phyloP scores from a whole-genome alignment of 2,888 invertebrate species.

The Lasioglossum pauxillum region DNA sequence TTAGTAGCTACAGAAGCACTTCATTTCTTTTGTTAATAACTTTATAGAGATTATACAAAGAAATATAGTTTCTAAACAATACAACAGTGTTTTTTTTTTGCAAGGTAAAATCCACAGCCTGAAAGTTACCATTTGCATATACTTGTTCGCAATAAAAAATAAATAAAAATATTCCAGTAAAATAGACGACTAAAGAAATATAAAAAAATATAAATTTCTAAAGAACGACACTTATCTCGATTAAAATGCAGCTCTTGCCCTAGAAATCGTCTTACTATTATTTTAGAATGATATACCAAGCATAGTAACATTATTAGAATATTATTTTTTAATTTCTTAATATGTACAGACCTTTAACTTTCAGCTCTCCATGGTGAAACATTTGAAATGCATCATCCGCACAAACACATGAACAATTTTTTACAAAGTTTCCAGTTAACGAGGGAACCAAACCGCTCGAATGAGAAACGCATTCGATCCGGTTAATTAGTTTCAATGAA shows the following conservation, averaged over 20 bases:
- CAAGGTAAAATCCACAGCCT: too few relatives aligned
- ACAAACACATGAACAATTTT: not conserved
- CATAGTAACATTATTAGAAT: not conserved
- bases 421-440: not conserved
- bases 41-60: too few relatives aligned
- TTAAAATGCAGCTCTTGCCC: not conserved
- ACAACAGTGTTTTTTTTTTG: too few relatives aligned
- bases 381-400: not conserved
- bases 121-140: not conserved
- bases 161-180: not conserved
- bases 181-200: too few relatives aligned
- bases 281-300: not conserved
- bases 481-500: conserved; percentile 25
- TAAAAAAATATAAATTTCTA: not conserved
- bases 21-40: too few relatives aligned
- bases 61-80: too few relatives aligned
- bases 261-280: not conserved
- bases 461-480: not conserved
- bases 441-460: not conserved
- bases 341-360: not conserved
- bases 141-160: not conserved
- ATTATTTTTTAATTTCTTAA: not conserved
- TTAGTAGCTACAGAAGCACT: too few relatives aligned
- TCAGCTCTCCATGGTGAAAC: not conserved
- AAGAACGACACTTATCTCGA: not conserved